A percentile compares a stretch with the other conserved stretches of the same genome.
Conservation (phyloP, 2,888 invertebrate species). For the Cheilosia grossa region DNA sequence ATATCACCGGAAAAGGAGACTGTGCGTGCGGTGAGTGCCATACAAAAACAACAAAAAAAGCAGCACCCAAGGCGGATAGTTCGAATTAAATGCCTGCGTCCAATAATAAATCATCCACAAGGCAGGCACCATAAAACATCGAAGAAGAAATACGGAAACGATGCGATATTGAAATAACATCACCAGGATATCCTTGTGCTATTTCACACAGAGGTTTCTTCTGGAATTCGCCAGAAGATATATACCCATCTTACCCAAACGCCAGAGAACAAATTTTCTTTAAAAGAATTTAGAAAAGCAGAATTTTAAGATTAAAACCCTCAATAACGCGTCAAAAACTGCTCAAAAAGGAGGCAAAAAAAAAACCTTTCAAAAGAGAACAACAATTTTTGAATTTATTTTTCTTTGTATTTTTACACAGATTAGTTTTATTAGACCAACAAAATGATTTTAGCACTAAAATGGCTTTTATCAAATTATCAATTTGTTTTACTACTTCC, state of each 20-base stretch:
- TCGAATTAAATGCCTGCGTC: conserved; percentile 64
- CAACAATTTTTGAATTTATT: too few species aligned
- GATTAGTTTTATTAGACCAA: too few species aligned
- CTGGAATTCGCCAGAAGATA: background rate
- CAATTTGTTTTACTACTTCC: too few species aligned
- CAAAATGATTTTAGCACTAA: too few species aligned
- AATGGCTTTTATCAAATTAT: too few species aligned
- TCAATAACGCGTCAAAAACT: too few species aligned
- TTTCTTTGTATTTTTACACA: too few species aligned
- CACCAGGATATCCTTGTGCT: conserved; percentile 13
- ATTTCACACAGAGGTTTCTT: background rate
- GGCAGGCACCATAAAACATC: conserved; percentile 38
- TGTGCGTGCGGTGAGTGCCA: background rate
- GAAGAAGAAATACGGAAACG: conserved; percentile 31
- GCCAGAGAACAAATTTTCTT: conserved; percentile 33
- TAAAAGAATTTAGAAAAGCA: background rate
- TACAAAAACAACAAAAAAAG: background rate
- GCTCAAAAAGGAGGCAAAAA: too few species aligned
- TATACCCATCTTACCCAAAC: background rate
- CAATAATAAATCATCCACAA: conserved; percentile 54
- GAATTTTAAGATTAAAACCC: too few species aligned
- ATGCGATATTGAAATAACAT: conserved; percentile 49
- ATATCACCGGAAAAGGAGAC: background rate
- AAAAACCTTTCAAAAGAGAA: too few species aligned
- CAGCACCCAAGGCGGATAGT: conserved; percentile 28